Percentiles rank a stretch among this genome's conserved stretches.
These are phyloP conservation scores for Netelia fuscicornis DNA, from an alignment of 2,888 invertebrate genomes.

Conservation along the genomic window DNA sequence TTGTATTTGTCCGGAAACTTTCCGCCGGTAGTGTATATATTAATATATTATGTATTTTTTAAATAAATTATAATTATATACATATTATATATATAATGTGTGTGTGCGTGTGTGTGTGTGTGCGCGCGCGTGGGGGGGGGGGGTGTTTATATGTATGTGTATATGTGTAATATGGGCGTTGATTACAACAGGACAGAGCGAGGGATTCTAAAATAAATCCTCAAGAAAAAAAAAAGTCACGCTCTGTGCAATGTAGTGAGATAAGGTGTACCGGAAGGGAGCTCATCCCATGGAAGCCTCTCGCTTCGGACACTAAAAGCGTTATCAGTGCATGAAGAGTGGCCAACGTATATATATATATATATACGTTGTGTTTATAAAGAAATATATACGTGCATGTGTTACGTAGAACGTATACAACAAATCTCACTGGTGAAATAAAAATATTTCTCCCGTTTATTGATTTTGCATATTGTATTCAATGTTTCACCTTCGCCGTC, in stretches of 20 bases:
- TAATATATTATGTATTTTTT: too few species aligned
- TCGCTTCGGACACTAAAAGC: slow-evolving; percentile 52
- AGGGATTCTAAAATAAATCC: slow-evolving; percentile 43
- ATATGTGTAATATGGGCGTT: slow-evolving; percentile 17
- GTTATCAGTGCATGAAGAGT: slow-evolving; percentile 45
- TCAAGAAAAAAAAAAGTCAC: slow-evolving; percentile 37
- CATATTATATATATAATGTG: too few species aligned
- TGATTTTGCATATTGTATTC: not conserved
- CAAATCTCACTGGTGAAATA: not conserved
- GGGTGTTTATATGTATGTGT: too few species aligned
- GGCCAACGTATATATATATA: slow-evolving; percentile 1
- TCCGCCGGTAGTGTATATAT: too few species aligned
- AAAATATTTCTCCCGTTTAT: not conserved
- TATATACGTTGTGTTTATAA: not conserved
- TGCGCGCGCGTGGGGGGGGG: too few species aligned
- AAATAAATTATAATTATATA: too few species aligned
- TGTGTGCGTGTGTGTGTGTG: too few species aligned
- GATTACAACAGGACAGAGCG: slow-evolving; percentile 39
- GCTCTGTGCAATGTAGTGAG: slow-evolving; percentile 60
- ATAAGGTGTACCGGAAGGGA: slow-evolving; percentile 62
- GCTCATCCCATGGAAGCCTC: slow-evolving; percentile 60
- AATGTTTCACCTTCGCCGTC: not conserved
- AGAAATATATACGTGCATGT: not conserved
- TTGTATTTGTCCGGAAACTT: too few species aligned
- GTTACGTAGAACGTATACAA: not conserved